Conservation (phyloP, 2,888 invertebrate genomes). For the Conops quadrifasciatus region DNA sequence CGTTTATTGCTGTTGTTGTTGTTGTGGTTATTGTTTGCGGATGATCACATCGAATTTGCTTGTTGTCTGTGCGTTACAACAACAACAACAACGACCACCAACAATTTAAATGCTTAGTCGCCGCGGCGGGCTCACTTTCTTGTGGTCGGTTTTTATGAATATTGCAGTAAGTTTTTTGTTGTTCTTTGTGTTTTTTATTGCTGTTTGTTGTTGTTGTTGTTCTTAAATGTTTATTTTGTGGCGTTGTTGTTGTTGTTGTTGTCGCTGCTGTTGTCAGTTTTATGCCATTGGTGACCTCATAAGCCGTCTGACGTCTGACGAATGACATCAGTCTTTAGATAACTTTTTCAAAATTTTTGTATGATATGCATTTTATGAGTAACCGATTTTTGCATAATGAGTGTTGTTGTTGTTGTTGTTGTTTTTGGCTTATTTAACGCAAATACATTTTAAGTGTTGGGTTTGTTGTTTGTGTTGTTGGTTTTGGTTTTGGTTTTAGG, state of each 20-base stretch:
- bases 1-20: background rate
- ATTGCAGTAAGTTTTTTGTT: background rate
- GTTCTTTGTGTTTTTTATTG: background rate
- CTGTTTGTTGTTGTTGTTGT: background rate
- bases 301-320: background rate
- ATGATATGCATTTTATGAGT: background rate
- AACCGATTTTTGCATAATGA: background rate
- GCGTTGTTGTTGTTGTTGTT: background rate
- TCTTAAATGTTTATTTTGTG: background rate
- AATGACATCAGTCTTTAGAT: constrained; percentile 7
- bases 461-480: background rate
- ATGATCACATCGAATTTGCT: constrained; percentile 5
- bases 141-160: too few relatives aligned
- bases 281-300: background rate
- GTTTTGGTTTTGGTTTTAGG: background rate
- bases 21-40: background rate
- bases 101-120: background rate
- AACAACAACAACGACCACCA: constrained; percentile 11
- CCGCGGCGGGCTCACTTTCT: too few relatives aligned
- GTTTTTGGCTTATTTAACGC: background rate
- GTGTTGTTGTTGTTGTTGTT: background rate
- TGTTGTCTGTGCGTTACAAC: background rate
- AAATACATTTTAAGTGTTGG: background rate
- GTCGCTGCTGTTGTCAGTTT: background rate
- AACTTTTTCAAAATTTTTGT: background rate